phyloP scores from a whole-genome alignment of 2,888 invertebrate species.

The Stenchaetothrips biformis region DNA sequence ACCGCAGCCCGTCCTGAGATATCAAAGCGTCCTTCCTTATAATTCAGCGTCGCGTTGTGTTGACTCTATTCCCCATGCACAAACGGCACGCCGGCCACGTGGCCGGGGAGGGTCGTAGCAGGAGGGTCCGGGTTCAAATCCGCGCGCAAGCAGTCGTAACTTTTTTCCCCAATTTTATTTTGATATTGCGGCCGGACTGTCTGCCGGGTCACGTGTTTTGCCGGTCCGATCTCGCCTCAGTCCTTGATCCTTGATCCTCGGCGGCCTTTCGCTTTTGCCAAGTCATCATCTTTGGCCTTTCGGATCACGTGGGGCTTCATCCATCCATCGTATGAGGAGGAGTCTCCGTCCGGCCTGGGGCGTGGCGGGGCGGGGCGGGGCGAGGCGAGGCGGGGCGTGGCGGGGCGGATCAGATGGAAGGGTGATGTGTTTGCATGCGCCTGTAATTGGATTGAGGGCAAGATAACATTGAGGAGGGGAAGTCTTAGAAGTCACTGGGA shows the following conservation, averaged over 20 bases:
- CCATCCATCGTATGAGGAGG: neutral
- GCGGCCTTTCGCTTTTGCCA: neutral
- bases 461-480: conserved; percentile 24
- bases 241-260: neutral
- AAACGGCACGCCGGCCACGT: neutral
- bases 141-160: no score
- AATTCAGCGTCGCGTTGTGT: neutral
- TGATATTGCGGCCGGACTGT: no score
- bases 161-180: no score
- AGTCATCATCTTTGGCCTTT: conserved; percentile 15
- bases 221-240: neutral
- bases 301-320: conserved; percentile 17
- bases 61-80: neutral
- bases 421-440: conserved; percentile 18
- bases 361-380: neutral
- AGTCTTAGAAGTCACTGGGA: conserved; percentile 1
- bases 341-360: neutral
- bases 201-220: neutral
- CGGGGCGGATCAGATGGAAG: conserved; percentile 8
- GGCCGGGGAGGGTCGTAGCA: no score
- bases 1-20: neutral
- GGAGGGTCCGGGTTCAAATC: no score
- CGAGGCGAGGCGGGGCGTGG: neutral
- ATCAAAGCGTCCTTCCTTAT: conserved; percentile 10
- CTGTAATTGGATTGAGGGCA: conserved; percentile 16